These are phyloP conservation scores for Misgurnus anguillicaudatus DNA, from an alignment of 2,113 vertebrate species.

Conservation along the genomic window DNA sequence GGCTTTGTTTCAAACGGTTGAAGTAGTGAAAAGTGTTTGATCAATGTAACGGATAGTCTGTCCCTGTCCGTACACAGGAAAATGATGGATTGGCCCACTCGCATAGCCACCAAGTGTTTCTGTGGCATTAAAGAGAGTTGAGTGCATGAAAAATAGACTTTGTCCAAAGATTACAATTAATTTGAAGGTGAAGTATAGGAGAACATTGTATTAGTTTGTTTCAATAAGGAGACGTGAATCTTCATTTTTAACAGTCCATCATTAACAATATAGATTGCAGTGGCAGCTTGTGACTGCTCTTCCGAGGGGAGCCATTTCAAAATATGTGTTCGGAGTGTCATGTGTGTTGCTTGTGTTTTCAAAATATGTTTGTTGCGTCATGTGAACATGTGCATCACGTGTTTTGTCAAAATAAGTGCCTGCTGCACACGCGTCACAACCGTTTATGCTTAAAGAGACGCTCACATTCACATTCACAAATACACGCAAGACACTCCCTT, in stretches of 20 bases:
- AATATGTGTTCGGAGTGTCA: too few species aligned
- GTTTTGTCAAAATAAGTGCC: too few species aligned
- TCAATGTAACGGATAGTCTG: not conserved
- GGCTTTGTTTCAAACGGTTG: conserved; percentile 14
- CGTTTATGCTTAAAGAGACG: too few species aligned
- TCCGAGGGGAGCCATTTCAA: too few species aligned
- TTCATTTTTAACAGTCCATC: not conserved
- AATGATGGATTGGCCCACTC: not conserved
- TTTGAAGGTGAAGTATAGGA: not conserved
- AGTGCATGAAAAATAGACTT: not conserved
- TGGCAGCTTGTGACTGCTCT: too few species aligned
- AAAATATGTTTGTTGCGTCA: too few species aligned
- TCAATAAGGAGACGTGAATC: not conserved
- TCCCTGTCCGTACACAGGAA: not conserved
- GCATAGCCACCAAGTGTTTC: not conserved
- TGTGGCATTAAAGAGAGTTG: not conserved
- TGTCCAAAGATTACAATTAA: not conserved
- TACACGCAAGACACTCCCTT: too few species aligned
- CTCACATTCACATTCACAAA: too few species aligned
- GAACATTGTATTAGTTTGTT: not conserved
- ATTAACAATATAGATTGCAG: not conserved
- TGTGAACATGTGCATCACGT: too few species aligned
- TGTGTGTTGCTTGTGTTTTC: too few species aligned
- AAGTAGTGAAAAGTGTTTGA: conserved; percentile 9
- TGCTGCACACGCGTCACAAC: too few species aligned